Base-by-base conservation (phyloP, 2,888 invertebrate species). In the Cylloceria caligata region DNA sequence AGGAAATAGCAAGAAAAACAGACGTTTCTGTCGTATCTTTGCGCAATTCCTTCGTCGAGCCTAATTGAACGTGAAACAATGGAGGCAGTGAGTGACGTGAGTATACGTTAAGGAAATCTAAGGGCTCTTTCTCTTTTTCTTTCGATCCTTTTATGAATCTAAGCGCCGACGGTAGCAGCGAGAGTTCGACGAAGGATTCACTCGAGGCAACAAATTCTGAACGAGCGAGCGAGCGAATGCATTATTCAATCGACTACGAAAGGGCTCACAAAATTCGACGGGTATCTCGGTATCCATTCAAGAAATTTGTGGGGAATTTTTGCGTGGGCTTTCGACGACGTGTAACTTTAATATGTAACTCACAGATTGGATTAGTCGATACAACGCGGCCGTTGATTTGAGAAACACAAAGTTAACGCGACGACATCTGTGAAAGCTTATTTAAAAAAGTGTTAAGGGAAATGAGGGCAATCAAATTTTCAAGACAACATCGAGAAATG, bases 171-270 rank as follows among this genome's bases (percentile, higher is more conserved):
- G 19, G 30, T 5, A 19, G 36, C n/a, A 21, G 34, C 7, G n/a
- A 16, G 19, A 19, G 42, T 9, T 13, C 49, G n/a, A 11, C 49
- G 69, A 49, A 11, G 21, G 27, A 30, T 42, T 27, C 42, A 11
- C 30, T 49, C 34, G 45, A 72, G 57, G 57, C 57, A n/a, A 57
- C 67, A 72, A 81, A 77, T 81, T 81, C 72, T 72, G 69, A 24
- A 64, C 71, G 19, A 39, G n/a, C 36, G 45, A 62, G 36, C 30
- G 30, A 13, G 34, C 62, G 47, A 55, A 80, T 84, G 78, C 77
- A 84, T 84, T 84, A 84, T 84, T 83, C 84, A 83, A 80, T 73
- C 45, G 67, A 47, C 34, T 39, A 19, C 74, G 78, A 73, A 72
- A 73, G 64, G 73, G 34, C 67, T 69, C 81, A 69, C 47, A 71